Base-by-base conservation (phyloP, 1,140 invertebrate species). In the Wiebesia pumilae region DNA sequence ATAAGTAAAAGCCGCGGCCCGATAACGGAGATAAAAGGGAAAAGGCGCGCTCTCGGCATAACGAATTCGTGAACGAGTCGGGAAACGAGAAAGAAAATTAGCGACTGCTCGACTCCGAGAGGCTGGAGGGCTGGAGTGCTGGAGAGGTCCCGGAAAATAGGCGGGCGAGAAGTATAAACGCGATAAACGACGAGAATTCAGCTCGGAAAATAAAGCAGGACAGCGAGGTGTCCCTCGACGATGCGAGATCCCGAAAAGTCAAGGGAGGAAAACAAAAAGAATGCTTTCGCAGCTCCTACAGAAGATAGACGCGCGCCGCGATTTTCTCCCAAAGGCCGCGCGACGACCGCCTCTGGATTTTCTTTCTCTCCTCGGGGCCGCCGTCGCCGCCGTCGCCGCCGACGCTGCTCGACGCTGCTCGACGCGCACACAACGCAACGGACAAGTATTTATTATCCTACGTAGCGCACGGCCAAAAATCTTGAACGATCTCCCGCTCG, bases 391-490 rank as follows among this genome's bases (percentile, higher is more conserved):
- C 7, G 33, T 58, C 24, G 24, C 30, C 69, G 75, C 54, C 81
- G 75, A 7, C 54, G 62, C 71, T 78, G 35, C 65, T n/a, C 24
- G 19, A 3, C 9, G 19, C 7, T 16, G 51, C 38, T 51, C n/a
- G 6, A 33, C 38, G 21, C 38, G 38, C 77, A 21, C 14, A 35
- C 43, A 35, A 47, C 43, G 81, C 67, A 54, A 71, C 47, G 73
- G 81, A 83, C 65, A 73, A 83, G 43, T 83, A 83, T 83, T 83
- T 83, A 83, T 83, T 73, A 83, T 83, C 81, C 81, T 73, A 54
- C 40, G 81, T 69, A 38, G 80, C 80, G 54, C n/a, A 40, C 65
- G 81, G 27, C 62, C 65, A 30, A 82, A 82, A 82, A 82, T 69
- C 62, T 82, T 69, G 47, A 82, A 82, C 62, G 38, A 84, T 85